phyloP scores from a whole-genome alignment of 2,888 invertebrate genomes.

The Melinaea menophilus region DNA sequence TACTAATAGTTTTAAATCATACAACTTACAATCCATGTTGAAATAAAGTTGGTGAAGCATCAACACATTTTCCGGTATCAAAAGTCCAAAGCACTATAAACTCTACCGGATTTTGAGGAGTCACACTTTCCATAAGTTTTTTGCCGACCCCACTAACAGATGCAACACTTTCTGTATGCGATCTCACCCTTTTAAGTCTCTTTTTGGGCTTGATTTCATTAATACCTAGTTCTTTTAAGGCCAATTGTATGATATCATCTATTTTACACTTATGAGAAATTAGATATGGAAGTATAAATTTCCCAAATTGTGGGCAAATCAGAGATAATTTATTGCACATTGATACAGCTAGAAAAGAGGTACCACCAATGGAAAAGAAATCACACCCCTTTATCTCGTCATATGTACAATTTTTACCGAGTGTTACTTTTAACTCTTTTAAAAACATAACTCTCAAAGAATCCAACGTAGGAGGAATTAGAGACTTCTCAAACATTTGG shows the following conservation, averaged over 20 bases:
- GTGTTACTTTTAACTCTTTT: conserved; percentile 48
- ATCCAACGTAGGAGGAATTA: conserved; percentile 39
- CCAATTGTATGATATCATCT: conserved; percentile 51
- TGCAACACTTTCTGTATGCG: conserved; percentile 29
- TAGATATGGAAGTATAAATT: conserved; percentile 75
- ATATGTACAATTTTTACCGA: conserved; percentile 46
- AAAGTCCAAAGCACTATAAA: conserved; percentile 76
- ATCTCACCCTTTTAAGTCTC: conserved; percentile 42
- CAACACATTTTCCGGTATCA: conserved; percentile 88
- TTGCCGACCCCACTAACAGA: conserved; percentile 32
- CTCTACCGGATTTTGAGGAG: conserved; percentile 36
- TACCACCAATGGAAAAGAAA: conserved; percentile 82
- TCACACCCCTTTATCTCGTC: conserved; percentile 62
- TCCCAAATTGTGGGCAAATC: conserved; percentile 56
- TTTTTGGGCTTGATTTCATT: conserved; percentile 43
- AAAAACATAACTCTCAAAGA: conserved; percentile 45
- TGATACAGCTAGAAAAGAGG: conserved; percentile 83
- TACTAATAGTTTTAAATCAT: neutral
- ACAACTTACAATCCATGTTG: conserved; percentile 63
- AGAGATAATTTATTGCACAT: conserved; percentile 78
- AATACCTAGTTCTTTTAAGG: conserved; percentile 45
- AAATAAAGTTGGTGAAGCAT: conserved; percentile 83
- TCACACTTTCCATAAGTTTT: conserved; percentile 27
- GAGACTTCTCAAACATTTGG: conserved; percentile 54
- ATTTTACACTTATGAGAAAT: conserved; percentile 68